phyloP scores from a whole-genome alignment of 2,797 vertebrate species.

The Neosilurus mollespiculum region DNA sequence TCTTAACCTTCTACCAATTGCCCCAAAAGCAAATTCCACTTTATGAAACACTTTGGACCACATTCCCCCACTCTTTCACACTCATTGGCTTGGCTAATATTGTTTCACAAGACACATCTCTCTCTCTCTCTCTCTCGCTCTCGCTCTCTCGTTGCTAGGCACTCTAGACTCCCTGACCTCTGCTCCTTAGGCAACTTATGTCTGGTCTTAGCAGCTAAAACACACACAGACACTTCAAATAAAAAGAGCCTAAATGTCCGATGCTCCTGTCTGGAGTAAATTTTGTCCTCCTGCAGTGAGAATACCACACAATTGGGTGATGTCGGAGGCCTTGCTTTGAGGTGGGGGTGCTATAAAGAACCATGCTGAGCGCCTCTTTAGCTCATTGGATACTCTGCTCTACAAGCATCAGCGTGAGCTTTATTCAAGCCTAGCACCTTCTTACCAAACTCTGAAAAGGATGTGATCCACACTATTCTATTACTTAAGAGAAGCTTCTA shows the following conservation, averaged over 20 bases:
- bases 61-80: neutral
- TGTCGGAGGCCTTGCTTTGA: constrained; percentile 20
- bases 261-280: constrained; percentile 29
- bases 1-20: constrained; percentile 25
- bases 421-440: constrained; percentile 22
- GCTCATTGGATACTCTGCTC: constrained; percentile 19
- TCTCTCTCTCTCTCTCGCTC: constrained; percentile 6
- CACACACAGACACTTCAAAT: constrained; percentile 46
- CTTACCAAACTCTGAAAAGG: constrained; percentile 1
- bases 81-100: constrained; percentile 23
- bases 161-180: constrained; percentile 42
- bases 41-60: constrained; percentile 40
- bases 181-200: constrained; percentile 33
- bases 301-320: constrained; percentile 39
- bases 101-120: constrained; percentile 44
- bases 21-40: constrained; percentile 34
- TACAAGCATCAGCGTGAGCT: constrained; percentile 20
- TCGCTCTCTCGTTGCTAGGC: constrained; percentile 52
- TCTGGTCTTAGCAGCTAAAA: constrained; percentile 27
- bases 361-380: constrained; percentile 22
- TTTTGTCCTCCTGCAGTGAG: constrained; percentile 37
- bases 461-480: constrained; percentile 17
- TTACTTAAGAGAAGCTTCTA: neutral
- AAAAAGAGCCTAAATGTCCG: constrained; percentile 39
- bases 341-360: neutral